Base-by-base conservation (phyloP, 1,140 invertebrate genomes). In the Dinothrombium tinctorium region DNA sequence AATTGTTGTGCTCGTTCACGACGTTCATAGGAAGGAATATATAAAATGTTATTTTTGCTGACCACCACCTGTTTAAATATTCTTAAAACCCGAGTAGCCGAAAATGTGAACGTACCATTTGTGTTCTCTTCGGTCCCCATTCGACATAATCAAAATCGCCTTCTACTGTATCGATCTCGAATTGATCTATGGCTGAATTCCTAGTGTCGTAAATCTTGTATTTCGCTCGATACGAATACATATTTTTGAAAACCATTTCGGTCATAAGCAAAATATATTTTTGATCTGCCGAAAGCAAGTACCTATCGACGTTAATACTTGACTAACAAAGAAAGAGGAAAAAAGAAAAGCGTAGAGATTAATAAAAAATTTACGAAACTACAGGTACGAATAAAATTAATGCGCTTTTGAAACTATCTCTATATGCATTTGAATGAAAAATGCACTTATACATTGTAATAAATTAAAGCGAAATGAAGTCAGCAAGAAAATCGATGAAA, bases 91-190 rank as follows among this genome's bases (percentile, higher is more conserved):
- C 26, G n/a, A 28, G 26, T 8, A 7, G 1, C 8, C 8, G 26
- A 28, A 33, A 33, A 33, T 8, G 17, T 11, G 11, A 37, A 15
- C 37, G 53, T 48, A 61, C 58, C 51, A 59, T 31, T 32, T 50
- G 47, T 41, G 51, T 53, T 7, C 53, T 53, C 37, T 37, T 45
- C 2, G 54, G 52, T 14, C 56, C 49, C 58, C 58, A 61, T 7
- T 42, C 46, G 14, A 56, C 55, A 49, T 58, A 33, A 36, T 47
- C 46, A 46, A 39, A 43, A 23, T 39, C 32, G 7, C 33, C 28
- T 12, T 9, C 8, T 8, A 28, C 14, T 11, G 23, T 24, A 23
- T 12, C 9, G 14, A 32, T n/a, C 4, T n/a, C 22, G 6, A 37
- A 12, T 9, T 19, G 11, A 6, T 21, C 23, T 2, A 40, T 38